Percentiles rank a stretch among this genome's conserved stretches.
Evolutionary conservation across 2,888 invertebrate genomes (phyloP).

Genomic region (Dolomedes plantarius): DNA sequence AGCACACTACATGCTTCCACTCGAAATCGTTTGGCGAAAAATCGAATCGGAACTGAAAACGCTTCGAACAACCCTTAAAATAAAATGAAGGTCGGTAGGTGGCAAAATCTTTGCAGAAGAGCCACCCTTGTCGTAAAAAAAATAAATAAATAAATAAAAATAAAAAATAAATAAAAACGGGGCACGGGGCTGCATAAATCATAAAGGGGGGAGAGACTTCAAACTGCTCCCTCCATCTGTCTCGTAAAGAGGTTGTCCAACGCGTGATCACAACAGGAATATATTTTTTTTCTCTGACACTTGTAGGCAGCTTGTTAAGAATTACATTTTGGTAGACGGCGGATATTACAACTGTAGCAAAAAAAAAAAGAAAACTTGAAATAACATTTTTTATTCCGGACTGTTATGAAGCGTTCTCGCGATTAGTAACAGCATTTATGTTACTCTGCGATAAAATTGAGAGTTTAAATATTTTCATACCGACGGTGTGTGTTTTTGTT

Average conservation of each 20-base stretch:
- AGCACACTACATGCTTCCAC: no score
- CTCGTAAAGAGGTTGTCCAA: slow-evolving; percentile 27
- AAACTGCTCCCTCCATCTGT: not conserved
- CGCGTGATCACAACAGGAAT: slow-evolving; percentile 19
- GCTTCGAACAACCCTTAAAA: slow-evolving; percentile 17
- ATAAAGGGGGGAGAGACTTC: slow-evolving; percentile 20
- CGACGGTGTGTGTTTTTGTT: no score
- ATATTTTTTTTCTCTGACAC: not conserved
- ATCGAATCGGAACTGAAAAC: not conserved
- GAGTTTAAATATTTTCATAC: no score
- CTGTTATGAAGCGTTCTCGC: no score
- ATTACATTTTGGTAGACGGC: no score
- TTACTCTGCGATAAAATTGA: no score
- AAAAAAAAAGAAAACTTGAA: no score
- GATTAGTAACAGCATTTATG: no score
- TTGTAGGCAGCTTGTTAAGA: slow-evolving; percentile 21
- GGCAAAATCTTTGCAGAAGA: slow-evolving; percentile 38
- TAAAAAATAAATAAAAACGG: not conserved
- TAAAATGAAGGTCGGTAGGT: slow-evolving; percentile 45
- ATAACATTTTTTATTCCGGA: no score
- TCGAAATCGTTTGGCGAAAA: not conserved
- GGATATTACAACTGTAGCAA: no score
- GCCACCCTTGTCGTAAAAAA: slow-evolving; percentile 28
- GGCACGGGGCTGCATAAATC: slow-evolving; percentile 32
- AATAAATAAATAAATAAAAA: not conserved